Evolutionary conservation across 2,888 invertebrate species (phyloP).

Genomic region (Drosophila mimetica): DNA sequence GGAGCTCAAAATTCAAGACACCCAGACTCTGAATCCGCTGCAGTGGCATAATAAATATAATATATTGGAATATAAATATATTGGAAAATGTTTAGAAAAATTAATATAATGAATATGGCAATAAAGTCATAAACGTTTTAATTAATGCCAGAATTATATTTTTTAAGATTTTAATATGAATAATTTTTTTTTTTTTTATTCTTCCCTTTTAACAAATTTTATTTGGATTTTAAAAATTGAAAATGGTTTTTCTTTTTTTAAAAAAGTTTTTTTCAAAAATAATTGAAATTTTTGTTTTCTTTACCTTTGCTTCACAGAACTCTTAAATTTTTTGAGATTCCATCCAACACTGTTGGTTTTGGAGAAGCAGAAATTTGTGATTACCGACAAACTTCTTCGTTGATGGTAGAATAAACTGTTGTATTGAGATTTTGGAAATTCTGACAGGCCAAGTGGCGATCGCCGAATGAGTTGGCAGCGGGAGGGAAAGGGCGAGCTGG

Average conservation of each 20-base stretch:
- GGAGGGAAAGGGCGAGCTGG: conserved; percentile 11
- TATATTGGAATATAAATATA: too few species aligned
- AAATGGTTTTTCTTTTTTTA: too few species aligned
- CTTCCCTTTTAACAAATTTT: too few species aligned
- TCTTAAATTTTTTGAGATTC: neutral
- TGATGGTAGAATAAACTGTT: conserved; percentile 38
- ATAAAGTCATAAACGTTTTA: too few species aligned
- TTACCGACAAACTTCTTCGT: conserved; percentile 53
- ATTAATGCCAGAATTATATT: too few species aligned
- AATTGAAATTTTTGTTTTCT: too few species aligned
- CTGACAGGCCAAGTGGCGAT: conserved; percentile 54
- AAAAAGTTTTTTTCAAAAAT: too few species aligned
- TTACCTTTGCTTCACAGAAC: too few species aligned
- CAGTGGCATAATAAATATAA: conserved; percentile 29
- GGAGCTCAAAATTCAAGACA: conserved; percentile 3
- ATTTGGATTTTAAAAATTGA: neutral
- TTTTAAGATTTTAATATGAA: too few species aligned
- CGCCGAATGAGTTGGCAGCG: neutral
- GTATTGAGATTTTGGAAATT: conserved; percentile 72
- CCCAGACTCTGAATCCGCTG: neutral
- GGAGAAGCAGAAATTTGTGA: conserved; percentile 55
- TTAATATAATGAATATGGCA: too few species aligned
- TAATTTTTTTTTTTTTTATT: too few species aligned
- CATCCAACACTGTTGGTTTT: conserved; percentile 5
- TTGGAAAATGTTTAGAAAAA: neutral